These are phyloP conservation scores for Ammodytes dubius DNA, from an alignment of 2,113 vertebrate species.

Conservation along the genomic window DNA sequence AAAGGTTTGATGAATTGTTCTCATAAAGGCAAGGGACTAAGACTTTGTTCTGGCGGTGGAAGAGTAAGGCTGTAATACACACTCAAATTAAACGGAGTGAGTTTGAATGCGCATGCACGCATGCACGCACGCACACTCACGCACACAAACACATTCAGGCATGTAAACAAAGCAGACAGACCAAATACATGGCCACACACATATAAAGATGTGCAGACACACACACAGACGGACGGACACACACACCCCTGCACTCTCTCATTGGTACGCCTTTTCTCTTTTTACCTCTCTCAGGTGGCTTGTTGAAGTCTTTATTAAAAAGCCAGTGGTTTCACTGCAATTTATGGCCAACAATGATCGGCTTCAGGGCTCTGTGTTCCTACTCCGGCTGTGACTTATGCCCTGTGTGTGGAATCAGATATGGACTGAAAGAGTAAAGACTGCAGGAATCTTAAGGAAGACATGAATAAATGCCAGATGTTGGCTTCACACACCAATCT, in stretches of 20 bases:
- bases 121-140: constrained; percentile 17
- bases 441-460: constrained; percentile 47
- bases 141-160: constrained; percentile 1
- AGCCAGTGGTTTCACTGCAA: constrained; percentile 73
- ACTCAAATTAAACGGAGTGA: constrained; percentile 39
- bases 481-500: constrained; percentile 8
- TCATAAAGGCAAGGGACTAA: constrained; percentile 71
- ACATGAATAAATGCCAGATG: constrained; percentile 47
- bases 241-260: constrained; percentile 17
- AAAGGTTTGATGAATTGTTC: constrained; percentile 76
- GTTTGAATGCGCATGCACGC: constrained; percentile 36
- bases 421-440: constrained; percentile 12
- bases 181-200: not conserved
- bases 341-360: constrained; percentile 62
- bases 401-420: constrained; percentile 50
- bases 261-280: constrained; percentile 34
- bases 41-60: constrained; percentile 57
- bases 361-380: constrained; percentile 49
- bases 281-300: constrained; percentile 71
- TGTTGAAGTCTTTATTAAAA: constrained; percentile 79
- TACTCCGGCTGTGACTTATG: constrained; percentile 46
- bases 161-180: not conserved
- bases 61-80: constrained; percentile 35
- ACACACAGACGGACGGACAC: constrained; percentile 5
- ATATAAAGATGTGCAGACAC: constrained; percentile 11